Evolutionary conservation across 2,113 vertebrate genomes (phyloP).

Genomic region (Zeus faber): DNA sequence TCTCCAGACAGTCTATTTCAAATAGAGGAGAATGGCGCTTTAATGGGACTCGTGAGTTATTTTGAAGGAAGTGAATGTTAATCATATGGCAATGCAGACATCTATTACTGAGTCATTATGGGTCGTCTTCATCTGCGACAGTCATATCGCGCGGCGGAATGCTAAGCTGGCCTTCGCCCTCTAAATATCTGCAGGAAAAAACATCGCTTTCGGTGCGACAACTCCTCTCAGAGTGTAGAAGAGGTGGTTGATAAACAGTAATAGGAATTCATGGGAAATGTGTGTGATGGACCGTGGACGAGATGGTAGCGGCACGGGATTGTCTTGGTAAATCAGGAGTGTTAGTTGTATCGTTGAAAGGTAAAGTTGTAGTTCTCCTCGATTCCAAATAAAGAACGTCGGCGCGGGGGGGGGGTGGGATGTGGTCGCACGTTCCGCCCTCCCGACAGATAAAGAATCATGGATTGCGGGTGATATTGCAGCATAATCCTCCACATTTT

Average conservation of each 20-base stretch:
- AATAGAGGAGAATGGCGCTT: conserved; percentile 42
- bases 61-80: conserved; percentile 60
- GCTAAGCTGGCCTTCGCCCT: conserved; percentile 23
- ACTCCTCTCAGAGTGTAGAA: conserved; percentile 38
- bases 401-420: too few species aligned
- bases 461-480: conserved; percentile 30
- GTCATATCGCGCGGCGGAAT: conserved; percentile 31
- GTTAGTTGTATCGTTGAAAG: too few species aligned
- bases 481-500: conserved; percentile 50
- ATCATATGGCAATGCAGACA: conserved; percentile 49
- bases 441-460: conserved; percentile 44
- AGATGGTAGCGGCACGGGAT: conserved; percentile 38
- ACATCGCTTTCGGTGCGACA: conserved; percentile 49
- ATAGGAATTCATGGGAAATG: conserved; percentile 51
- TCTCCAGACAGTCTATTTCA: conserved; percentile 48
- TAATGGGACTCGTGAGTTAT: conserved; percentile 51
- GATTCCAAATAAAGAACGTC: too few species aligned
- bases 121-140: conserved; percentile 42
- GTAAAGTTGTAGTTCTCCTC: too few species aligned
- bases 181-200: conserved; percentile 41
- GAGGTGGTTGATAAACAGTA: conserved; percentile 51
- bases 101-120: conserved; percentile 49
- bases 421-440: conserved; percentile 20
- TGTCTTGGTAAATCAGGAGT: conserved; percentile 39
- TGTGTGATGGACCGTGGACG: conserved; percentile 47